These are phyloP conservation scores for Micromesistius poutassou DNA, from an alignment of 2,797 vertebrate species.

Conservation along the genomic window DNA sequence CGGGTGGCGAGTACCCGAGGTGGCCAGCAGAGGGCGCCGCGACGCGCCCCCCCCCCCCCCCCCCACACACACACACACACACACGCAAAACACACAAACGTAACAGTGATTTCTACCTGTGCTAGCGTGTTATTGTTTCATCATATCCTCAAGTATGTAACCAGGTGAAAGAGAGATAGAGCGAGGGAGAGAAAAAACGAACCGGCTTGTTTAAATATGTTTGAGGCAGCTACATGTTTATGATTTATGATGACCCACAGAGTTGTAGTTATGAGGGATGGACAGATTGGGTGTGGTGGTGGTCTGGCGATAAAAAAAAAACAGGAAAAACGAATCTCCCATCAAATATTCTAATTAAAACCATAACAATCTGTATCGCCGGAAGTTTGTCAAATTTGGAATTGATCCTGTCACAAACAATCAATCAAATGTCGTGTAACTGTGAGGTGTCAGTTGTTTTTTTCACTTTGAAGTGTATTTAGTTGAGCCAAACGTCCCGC, in stretches of 20 bases:
- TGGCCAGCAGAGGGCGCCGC: not conserved
- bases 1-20: constrained; percentile 17
- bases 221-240: not conserved
- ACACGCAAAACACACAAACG: too few species aligned
- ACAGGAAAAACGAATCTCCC: too few species aligned
- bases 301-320: not conserved
- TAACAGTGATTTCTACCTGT: not conserved
- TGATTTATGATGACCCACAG: not conserved
- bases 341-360: not conserved
- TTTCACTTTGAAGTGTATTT: not conserved
- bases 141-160: not conserved
- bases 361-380: not conserved
- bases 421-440: not conserved
- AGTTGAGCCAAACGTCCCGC: not conserved
- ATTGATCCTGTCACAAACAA: not conserved
- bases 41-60: not conserved
- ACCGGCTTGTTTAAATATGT: not conserved
- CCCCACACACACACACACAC: too few species aligned
- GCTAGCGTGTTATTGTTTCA: not conserved
- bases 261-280: not conserved
- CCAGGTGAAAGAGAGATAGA: not conserved
- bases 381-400: not conserved
- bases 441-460: not conserved
- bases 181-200: not conserved
- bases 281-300: not conserved